Conservation (phyloP, 1,140 invertebrate genomes). For the Dinothrombium tinctorium region DNA sequence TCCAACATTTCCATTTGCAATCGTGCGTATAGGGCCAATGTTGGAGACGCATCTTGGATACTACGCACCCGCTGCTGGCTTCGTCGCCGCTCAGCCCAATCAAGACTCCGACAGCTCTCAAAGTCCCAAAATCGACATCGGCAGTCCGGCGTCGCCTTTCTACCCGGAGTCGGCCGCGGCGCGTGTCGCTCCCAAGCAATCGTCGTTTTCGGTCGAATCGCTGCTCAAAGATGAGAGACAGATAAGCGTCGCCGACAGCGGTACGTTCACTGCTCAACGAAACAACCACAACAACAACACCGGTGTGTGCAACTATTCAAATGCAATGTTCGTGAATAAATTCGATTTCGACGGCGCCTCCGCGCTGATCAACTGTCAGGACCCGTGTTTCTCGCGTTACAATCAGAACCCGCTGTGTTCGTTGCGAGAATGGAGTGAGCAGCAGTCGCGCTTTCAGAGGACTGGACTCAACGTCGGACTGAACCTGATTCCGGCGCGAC, state of each 20-base stretch:
- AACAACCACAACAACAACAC: background rate
- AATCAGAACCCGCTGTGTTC: background rate
- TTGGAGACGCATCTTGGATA: too few relatives aligned
- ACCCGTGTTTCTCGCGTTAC: background rate
- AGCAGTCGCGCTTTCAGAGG: background rate
- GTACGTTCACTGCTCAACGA: background rate
- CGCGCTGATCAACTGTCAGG: background rate
- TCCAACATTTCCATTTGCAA: too few relatives aligned
- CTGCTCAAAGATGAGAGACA: background rate
- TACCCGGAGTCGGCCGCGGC: too few relatives aligned
- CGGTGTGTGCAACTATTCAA: background rate
- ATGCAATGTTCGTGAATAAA: background rate
- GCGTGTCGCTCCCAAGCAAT: too few relatives aligned
- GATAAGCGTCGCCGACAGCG: background rate
- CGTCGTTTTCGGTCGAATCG: background rate
- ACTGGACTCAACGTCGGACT: background rate
- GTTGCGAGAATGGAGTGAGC: background rate
- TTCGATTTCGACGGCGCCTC: background rate
- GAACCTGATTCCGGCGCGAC: background rate
- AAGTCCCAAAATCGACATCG: too few relatives aligned
- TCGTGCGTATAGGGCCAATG: too few relatives aligned
- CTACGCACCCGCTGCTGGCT: too few relatives aligned
- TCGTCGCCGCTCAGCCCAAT: too few relatives aligned
- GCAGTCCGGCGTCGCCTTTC: too few relatives aligned
- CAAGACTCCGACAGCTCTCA: too few relatives aligned